phyloP scores from a whole-genome alignment of 2,113 vertebrate genomes.

The Oreochromis spilurus region DNA sequence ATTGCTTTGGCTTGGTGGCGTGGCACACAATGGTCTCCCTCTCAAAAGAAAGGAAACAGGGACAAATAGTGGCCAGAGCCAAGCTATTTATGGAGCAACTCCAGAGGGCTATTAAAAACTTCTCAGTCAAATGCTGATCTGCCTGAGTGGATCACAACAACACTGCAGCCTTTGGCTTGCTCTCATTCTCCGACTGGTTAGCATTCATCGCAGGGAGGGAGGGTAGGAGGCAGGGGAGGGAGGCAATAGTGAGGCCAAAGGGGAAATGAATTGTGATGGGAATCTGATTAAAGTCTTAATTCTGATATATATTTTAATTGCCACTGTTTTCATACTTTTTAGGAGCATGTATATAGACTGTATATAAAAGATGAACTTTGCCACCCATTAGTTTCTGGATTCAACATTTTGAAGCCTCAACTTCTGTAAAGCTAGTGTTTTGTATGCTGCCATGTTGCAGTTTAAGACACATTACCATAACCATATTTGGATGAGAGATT shows the following conservation, averaged over 20 bases:
- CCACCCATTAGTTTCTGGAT: neutral
- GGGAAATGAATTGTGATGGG: slow-evolving; percentile 42
- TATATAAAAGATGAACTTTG: neutral
- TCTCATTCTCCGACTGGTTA: slow-evolving; percentile 71
- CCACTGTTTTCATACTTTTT: neutral
- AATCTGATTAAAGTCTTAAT: neutral
- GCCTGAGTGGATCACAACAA: slow-evolving; percentile 57
- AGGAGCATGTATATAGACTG: neutral
- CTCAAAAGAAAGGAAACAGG: slow-evolving; percentile 49
- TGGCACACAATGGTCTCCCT: slow-evolving; percentile 25
- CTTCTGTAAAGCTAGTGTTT: neutral
- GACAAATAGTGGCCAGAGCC: slow-evolving; percentile 41
- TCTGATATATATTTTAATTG: accelerated
- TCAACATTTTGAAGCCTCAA: neutral
- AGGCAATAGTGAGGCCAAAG: neutral
- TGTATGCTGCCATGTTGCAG: neutral
- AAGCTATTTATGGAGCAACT: slow-evolving; percentile 54
- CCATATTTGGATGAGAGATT: neutral
- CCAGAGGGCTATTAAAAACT: slow-evolving; percentile 66
- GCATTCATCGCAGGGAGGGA: slow-evolving; percentile 64
- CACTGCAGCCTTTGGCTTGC: slow-evolving; percentile 45
- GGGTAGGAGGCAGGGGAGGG: too few species aligned
- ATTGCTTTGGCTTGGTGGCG: slow-evolving; percentile 24
- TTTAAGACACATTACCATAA: neutral
- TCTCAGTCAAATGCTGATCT: slow-evolving; percentile 65